Evolutionary conservation across 2,888 invertebrate genomes (phyloP).

Genomic region (Rhyacophila evoluta): DNA sequence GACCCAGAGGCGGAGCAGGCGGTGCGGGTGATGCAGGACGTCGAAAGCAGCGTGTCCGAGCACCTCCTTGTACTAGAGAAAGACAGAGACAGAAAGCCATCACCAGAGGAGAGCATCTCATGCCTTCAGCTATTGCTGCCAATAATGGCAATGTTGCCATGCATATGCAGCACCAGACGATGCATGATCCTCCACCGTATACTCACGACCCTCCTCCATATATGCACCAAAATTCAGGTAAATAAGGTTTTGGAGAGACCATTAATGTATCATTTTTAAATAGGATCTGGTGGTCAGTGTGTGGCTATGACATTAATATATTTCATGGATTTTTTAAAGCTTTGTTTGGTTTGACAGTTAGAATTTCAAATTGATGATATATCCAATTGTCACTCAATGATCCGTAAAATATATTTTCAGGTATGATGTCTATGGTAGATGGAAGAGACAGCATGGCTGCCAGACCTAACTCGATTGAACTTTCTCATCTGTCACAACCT

Average conservation of each 20-base stretch:
- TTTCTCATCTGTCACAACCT: slow-evolving; percentile 73
- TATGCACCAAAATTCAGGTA: slow-evolving; percentile 26
- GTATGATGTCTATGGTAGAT: slow-evolving; percentile 61
- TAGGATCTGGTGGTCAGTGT: too few relatives aligned
- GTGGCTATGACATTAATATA: too few relatives aligned
- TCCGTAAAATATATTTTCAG: slow-evolving; percentile 34
- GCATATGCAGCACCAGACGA: slow-evolving; percentile 23
- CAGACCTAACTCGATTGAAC: slow-evolving; percentile 89
- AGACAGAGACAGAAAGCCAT: slow-evolving; percentile 86
- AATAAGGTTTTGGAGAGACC: too few relatives aligned
- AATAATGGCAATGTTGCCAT: slow-evolving; percentile 6
- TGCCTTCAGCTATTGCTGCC: slow-evolving; percentile 66
- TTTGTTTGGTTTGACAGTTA: too few relatives aligned
- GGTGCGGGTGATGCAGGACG: slow-evolving; percentile 75
- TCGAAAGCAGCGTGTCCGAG: slow-evolving; percentile 84
- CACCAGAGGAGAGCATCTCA: slow-evolving; percentile 88
- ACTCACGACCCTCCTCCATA: slow-evolving; percentile 6
- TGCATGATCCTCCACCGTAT: slow-evolving; percentile 20
- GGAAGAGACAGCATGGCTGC: slow-evolving; percentile 76
- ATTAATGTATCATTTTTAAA: too few relatives aligned
- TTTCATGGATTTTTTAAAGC: too few relatives aligned
- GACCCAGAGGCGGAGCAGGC: slow-evolving; percentile 62
- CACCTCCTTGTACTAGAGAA: slow-evolving; percentile 90
- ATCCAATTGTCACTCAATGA: too few relatives aligned
- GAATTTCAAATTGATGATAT: too few relatives aligned